Evolutionary conservation across 1,140 invertebrate species (phyloP).

Genomic region (Drosophila ironensis): DNA sequence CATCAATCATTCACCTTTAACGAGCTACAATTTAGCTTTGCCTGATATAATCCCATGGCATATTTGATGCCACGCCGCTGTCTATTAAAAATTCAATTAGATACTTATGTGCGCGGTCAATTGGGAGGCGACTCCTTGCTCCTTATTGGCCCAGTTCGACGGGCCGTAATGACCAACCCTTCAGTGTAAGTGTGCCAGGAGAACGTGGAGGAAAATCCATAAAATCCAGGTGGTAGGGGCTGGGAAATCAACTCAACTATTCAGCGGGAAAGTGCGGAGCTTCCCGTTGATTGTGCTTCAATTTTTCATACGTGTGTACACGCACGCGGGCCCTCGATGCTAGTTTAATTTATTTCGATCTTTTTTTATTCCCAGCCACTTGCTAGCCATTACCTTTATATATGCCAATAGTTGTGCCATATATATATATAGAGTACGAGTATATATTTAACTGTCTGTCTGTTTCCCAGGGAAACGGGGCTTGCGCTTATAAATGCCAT

Average conservation of each 20-base stretch:
- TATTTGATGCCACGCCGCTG: neutral
- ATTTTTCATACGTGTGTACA: slow-evolving; percentile 25
- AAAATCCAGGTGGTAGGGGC: too few species aligned
- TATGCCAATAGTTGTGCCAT: too few species aligned
- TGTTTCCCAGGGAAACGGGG: slow-evolving; percentile 21
- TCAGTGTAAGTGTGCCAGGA: neutral
- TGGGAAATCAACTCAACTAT: slow-evolving; percentile 1
- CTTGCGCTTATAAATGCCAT: slow-evolving; percentile 51
- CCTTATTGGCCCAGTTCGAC: neutral
- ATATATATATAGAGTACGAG: too few species aligned
- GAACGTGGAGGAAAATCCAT: neutral
- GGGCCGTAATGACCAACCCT: neutral
- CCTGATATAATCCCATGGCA: too few species aligned
- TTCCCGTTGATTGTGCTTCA: slow-evolving; percentile 23
- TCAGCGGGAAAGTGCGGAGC: slow-evolving; percentile 4
- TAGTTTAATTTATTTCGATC: slow-evolving; percentile 47
- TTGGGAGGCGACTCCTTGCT: neutral
- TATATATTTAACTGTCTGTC: neutral
- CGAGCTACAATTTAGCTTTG: too few species aligned
- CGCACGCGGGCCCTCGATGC: slow-evolving; percentile 11
- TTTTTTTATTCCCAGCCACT: slow-evolving; percentile 8
- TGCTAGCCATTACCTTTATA: neutral
- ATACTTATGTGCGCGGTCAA: neutral
- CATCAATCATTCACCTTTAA: neutral
- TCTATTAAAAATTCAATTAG: neutral